These are phyloP conservation scores for Rhinoraja longicauda DNA, from an alignment of 2,797 vertebrate species.

Conservation along the genomic window DNA sequence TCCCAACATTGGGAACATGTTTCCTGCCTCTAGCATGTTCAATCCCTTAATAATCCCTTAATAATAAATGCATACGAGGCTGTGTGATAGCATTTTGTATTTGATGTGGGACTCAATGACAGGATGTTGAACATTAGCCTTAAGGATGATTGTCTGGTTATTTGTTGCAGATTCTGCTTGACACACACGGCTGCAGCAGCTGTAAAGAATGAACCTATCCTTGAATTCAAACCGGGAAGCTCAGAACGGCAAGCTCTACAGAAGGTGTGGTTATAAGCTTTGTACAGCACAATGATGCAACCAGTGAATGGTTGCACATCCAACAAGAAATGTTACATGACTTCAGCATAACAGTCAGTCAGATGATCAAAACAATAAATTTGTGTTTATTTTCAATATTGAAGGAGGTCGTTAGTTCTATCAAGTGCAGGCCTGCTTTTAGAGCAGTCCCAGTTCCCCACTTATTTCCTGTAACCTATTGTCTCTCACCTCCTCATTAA, in stretches of 20 bases:
- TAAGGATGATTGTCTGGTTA: not conserved
- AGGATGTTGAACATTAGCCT: not conserved
- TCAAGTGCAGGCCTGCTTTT: too few relatives aligned
- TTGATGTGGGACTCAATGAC: not conserved
- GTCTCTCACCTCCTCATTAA: too few relatives aligned
- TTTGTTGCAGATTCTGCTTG: conserved; percentile 60
- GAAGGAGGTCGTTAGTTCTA: too few relatives aligned
- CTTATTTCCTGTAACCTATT: too few relatives aligned
- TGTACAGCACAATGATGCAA: not conserved
- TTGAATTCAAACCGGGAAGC: conserved; percentile 71
- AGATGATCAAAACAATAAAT: not conserved
- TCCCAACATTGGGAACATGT: too few relatives aligned
- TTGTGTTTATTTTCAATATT: too few relatives aligned
- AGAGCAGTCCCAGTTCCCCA: too few relatives aligned
- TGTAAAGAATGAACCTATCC: conserved; percentile 81
- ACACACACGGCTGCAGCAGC: conserved; percentile 17
- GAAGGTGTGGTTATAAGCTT: conserved; percentile 59
- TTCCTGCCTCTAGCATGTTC: too few relatives aligned
- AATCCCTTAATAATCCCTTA: too few relatives aligned
- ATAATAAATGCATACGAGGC: not conserved
- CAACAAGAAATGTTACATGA: not conserved
- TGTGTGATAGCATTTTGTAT: not conserved
- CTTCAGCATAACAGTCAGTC: not conserved
- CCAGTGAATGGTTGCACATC: not conserved
- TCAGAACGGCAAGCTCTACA: conserved; percentile 67